Conservation (phyloP, 2,113 vertebrate genomes). For the Hyla sarda region DNA sequence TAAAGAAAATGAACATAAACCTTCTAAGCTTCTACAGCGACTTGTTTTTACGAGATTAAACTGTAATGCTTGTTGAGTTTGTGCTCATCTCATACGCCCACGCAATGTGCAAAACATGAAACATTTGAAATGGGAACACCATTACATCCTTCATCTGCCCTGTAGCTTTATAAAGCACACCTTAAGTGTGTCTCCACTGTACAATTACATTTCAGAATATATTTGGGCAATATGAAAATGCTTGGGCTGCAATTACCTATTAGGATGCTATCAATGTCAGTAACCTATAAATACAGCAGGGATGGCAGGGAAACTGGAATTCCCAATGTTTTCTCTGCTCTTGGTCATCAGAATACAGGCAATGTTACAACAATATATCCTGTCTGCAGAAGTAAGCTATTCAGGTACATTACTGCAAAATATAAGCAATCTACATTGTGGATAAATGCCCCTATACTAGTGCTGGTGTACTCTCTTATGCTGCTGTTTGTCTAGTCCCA, state of each 20-base stretch:
- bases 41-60: background rate
- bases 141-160: conserved; percentile 4
- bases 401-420: too few relatives aligned
- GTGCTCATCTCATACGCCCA: conserved; percentile 10
- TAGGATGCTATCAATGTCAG: background rate
- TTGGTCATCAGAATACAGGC: background rate
- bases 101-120: background rate
- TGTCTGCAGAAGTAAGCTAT: background rate
- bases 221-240: background rate
- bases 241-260: background rate
- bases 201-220: background rate
- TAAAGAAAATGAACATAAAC: background rate
- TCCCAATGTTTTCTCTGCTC: background rate
- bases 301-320: background rate
- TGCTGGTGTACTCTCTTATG: too few relatives aligned
- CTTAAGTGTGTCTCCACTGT: background rate
- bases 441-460: too few relatives aligned
- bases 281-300: background rate
- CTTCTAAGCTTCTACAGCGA: background rate
- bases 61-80: background rate
- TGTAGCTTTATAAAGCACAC: background rate
- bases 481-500: too few relatives aligned
- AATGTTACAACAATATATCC: background rate
- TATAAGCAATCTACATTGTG: too few relatives aligned
- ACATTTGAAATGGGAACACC: background rate